Conservation (phyloP, 2,797 vertebrate species). For the Harpagifer antarcticus region DNA sequence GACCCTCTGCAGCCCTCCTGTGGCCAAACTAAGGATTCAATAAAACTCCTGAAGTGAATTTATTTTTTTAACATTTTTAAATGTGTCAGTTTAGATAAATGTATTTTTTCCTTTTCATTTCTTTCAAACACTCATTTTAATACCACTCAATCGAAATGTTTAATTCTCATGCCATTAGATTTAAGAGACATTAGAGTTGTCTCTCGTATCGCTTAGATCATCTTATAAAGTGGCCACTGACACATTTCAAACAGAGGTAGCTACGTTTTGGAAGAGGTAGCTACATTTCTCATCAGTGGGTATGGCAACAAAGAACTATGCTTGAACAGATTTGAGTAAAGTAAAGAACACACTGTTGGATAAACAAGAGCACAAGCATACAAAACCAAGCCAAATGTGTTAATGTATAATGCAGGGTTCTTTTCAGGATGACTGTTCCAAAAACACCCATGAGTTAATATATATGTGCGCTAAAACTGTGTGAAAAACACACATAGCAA, state of each 20-base stretch:
- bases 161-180: neutral
- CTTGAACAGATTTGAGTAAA: constrained; percentile 14
- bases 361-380: constrained; percentile 1
- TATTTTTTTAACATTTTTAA: too few species aligned
- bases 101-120: too few species aligned
- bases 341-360: constrained; percentile 4
- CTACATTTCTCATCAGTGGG: neutral
- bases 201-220: neutral
- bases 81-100: too few species aligned
- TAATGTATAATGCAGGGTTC: neutral
- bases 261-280: neutral
- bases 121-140: too few species aligned
- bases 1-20: constrained; percentile 43
- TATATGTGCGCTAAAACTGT: neutral
- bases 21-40: constrained; percentile 12
- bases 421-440: too few species aligned
- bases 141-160: neutral
- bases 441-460: too few species aligned
- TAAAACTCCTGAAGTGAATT: neutral
- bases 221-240: neutral
- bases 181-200: neutral
- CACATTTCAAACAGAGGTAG: neutral
- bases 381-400: neutral
- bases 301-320: neutral
- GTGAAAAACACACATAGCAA: neutral